Evolutionary conservation across 2,888 invertebrate genomes (phyloP).

Genomic region (Eupithecia exiguata): DNA sequence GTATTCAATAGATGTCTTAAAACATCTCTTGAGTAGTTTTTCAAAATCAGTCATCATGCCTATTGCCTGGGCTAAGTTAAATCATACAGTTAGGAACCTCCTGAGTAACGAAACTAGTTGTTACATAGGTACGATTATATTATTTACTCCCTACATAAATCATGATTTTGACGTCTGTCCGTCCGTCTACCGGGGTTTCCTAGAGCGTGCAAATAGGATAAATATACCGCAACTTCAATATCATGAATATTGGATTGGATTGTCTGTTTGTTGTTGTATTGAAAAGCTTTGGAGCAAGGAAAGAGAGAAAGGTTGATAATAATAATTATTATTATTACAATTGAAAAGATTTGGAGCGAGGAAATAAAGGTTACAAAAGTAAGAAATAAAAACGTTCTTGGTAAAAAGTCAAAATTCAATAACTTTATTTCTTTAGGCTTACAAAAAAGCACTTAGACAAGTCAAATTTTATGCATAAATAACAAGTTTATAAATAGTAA

Average conservation of each 20-base stretch:
- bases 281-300: not conserved
- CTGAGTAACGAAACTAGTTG: not conserved
- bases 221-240: constrained; percentile 49
- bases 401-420: too few relatives aligned
- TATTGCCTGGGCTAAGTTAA: not conserved
- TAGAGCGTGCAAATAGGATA: constrained; percentile 61
- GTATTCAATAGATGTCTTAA: too few relatives aligned
- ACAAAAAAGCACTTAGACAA: too few relatives aligned
- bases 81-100: not conserved
- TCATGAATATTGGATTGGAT: not conserved
- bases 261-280: constrained; percentile 7
- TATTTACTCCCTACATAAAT: constrained; percentile 17
- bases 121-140: not conserved
- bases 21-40: too few relatives aligned
- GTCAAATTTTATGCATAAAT: too few relatives aligned
- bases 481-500: too few relatives aligned
- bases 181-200: constrained; percentile 38
- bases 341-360: not conserved
- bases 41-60: too few relatives aligned
- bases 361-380: not conserved
- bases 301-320: not conserved
- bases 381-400: too few relatives aligned
- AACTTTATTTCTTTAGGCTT: too few relatives aligned
- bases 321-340: too few relatives aligned
- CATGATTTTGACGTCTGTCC: constrained; percentile 34